These are phyloP conservation scores for Hozukius guyotensis DNA, from an alignment of 2,797 vertebrate species.

Conservation along the genomic window DNA sequence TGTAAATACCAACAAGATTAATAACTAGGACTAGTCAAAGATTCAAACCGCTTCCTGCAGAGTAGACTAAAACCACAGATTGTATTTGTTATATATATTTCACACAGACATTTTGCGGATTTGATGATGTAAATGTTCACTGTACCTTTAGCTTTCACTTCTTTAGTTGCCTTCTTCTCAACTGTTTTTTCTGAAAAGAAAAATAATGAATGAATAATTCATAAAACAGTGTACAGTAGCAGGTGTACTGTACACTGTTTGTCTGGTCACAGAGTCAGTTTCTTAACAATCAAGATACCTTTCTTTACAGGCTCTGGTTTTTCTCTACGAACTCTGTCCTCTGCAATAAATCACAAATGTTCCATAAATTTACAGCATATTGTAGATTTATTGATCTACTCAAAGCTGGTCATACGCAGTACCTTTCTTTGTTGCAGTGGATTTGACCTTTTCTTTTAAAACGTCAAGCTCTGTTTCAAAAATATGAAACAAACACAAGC, in stretches of 20 bases:
- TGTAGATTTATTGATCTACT: neutral
- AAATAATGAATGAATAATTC: neutral
- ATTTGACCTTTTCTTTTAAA: constrained; percentile 46
- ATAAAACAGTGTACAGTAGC: neutral
- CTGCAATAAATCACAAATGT: constrained; percentile 28
- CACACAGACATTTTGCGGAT: neutral
- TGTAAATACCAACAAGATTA: constrained; percentile 29
- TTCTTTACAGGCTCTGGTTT: constrained; percentile 4
- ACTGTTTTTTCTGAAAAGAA: constrained; percentile 35
- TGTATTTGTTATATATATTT: neutral
- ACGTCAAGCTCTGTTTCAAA: constrained; percentile 22
- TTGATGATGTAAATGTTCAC: neutral
- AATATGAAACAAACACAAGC: constrained; percentile 2
- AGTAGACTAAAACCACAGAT: neutral
- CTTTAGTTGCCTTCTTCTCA: constrained; percentile 46
- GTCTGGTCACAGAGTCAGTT: neutral
- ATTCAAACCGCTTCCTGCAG: neutral
- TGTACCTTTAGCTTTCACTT: constrained; percentile 47
- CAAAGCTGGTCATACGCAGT: neutral
- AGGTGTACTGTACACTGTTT: neutral
- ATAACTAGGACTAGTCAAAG: neutral
- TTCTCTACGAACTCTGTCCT: constrained; percentile 24
- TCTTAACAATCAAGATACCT: neutral
- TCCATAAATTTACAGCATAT: neutral
- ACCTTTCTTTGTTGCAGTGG: constrained; percentile 38